These are phyloP conservation scores for Glaucomys volans DNA, from an alignment of 2,113 vertebrate genomes.

Conservation along the genomic window DNA sequence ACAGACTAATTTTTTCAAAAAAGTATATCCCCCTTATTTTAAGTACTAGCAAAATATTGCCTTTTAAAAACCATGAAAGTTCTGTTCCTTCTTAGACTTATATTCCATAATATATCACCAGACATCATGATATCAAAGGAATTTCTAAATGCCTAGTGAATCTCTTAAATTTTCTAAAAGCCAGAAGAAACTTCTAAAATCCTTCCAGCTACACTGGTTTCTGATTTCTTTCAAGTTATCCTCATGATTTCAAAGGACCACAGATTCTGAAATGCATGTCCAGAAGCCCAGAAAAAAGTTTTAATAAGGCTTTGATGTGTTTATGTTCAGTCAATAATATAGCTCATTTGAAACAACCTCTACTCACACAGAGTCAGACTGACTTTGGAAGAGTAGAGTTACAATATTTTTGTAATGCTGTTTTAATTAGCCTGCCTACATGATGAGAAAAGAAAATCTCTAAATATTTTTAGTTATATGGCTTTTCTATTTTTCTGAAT, in stretches of 20 bases:
- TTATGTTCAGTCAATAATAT: conserved; percentile 38
- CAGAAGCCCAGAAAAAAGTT: conserved; percentile 44
- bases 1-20: background rate
- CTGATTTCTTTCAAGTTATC: conserved; percentile 51
- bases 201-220: background rate
- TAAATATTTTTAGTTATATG: background rate
- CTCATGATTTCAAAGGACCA: conserved; percentile 4
- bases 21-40: background rate
- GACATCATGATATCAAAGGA: conserved; percentile 47
- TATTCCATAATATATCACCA: conserved; percentile 3
- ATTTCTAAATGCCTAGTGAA: conserved; percentile 36
- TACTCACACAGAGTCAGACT: background rate
- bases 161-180: conserved; percentile 54
- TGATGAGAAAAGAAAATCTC: background rate
- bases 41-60: background rate
- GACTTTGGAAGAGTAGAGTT: background rate
- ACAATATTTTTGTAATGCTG: background rate
- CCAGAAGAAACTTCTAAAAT: conserved; percentile 54
- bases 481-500: background rate
- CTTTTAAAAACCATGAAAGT: background rate
- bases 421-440: background rate
- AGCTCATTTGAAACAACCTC: conserved; percentile 21
- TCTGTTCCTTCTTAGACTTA: background rate
- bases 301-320: conserved; percentile 49
- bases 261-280: conserved; percentile 10